These are phyloP conservation scores for Gnathonemus longibarbis DNA, from an alignment of 2,113 vertebrate species.

Conservation along the genomic window DNA sequence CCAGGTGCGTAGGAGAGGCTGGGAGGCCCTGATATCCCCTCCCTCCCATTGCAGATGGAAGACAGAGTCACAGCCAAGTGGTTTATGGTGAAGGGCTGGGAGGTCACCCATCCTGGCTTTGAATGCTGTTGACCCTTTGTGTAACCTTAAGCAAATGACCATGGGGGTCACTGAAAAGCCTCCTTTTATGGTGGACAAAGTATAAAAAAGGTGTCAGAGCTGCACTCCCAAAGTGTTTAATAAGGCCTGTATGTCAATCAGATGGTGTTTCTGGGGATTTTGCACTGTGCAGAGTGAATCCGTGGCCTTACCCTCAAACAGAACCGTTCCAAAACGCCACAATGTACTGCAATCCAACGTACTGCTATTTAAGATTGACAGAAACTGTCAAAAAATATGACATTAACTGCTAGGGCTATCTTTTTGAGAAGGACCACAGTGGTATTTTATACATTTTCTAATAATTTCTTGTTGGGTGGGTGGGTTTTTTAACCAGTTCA, in stretches of 20 bases:
- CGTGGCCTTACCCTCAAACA: background rate
- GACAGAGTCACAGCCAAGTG: slow-evolving; percentile 9
- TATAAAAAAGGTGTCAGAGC: slow-evolving; percentile 10
- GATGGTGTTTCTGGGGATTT: background rate
- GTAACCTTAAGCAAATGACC: slow-evolving; percentile 44
- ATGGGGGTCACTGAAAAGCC: slow-evolving; percentile 18
- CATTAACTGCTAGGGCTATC: background rate
- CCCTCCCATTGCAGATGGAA: slow-evolving; percentile 22
- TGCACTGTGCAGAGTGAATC: background rate
- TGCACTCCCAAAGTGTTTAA: background rate
- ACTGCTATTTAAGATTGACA: background rate
- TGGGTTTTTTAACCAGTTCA: background rate
- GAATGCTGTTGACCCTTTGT: slow-evolving; percentile 59
- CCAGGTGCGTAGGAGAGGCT: background rate
- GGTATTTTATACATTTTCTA: background rate
- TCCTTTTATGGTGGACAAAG: slow-evolving; percentile 4
- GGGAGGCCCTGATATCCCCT: slow-evolving; percentile 22
- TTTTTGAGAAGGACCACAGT: background rate
- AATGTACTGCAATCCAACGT: background rate
- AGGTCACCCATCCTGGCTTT: slow-evolving; percentile 28
- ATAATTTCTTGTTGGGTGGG: background rate
- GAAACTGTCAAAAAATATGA: background rate
- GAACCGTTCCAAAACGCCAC: background rate
- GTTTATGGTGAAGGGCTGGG: slow-evolving; percentile 18
- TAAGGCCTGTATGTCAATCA: slow-evolving; percentile 5